Base-by-base conservation (phyloP, 2,797 vertebrate species). In the Gymnocypris eckloni region DNA sequence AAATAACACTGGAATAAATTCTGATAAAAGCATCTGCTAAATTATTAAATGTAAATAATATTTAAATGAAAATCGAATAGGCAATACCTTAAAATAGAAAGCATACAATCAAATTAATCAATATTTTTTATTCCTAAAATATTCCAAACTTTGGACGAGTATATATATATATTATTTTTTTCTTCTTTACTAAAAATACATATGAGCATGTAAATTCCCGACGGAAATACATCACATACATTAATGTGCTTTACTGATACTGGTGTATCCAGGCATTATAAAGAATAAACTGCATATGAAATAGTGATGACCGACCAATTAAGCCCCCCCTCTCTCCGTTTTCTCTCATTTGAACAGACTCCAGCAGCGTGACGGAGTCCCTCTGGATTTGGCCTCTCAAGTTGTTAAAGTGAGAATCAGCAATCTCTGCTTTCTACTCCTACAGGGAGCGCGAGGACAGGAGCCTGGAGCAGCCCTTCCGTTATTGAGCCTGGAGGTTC, bases 271-370 rank as follows among this genome's bases (percentile, higher is more conserved):
- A 91, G 87, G 91, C 92, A 87, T 94, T 92, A 85, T 91, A 95
- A 96, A 96, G 95, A 95, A 96, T 96, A 96, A 96, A 96, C 93
- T 93, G 95, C 90, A 90, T 92, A 95, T 95, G 92, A 95, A 90
- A 93, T 93, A 94, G 93, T 93, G 93, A 96, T 94, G 85, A 59
- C 92, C 90, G 91, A 86, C 95, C 96, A 97, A 96, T 97, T 97
- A 97, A 96, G 94, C 93, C 92, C 90, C 92, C 82, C 37, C 67
- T 70, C 82, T 61, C 59, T 28, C 50, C 67, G 22, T 79, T 90
- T 84, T 86, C 87, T 86, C 84, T 91, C 76, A 84, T 89, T 92
- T 93, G 89, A 92, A 71, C 83, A 86, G 71, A 83, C 91, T 94
- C 92, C 92, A 95, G 93, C 93, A 90, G 92, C 91, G 94, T 91